Percentiles rank a stretch among this genome's conserved stretches.
phyloP scores from a whole-genome alignment of 2,797 vertebrate species.

The Apodemus agrarius region DNA sequence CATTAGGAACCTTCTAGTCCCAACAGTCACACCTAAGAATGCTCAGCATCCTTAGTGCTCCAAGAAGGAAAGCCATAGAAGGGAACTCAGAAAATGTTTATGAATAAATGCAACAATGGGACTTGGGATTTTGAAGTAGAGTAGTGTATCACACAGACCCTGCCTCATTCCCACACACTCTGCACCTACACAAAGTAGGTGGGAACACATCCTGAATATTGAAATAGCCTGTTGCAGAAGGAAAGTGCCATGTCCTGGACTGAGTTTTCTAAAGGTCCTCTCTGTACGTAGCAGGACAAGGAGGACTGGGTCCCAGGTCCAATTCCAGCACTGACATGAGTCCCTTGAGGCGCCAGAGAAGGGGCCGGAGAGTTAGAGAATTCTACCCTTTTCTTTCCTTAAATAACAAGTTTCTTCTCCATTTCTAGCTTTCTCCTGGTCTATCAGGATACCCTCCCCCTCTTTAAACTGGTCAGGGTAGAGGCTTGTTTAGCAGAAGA shows the following conservation, averaged over 20 bases:
- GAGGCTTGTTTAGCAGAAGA: neutral
- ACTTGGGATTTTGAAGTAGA: neutral
- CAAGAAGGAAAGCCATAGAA: neutral
- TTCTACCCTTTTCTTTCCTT: neutral
- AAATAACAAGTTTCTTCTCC: neutral
- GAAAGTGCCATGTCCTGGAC: neutral
- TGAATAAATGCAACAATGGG: neutral
- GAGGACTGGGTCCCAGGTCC: neutral
- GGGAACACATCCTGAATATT: neutral
- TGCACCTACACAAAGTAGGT: no score
- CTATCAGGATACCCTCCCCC: neutral
- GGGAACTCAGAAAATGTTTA: neutral
- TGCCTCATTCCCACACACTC: no score
- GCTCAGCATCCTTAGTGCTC: neutral
- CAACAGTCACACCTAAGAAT: neutral
- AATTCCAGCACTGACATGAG: fast-evolving
- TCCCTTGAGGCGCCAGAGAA: neutral
- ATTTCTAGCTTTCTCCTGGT: neutral
- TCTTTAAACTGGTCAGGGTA: neutral
- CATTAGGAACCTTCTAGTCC: neutral
- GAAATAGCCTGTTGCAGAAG: neutral
- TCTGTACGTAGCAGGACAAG: neutral
- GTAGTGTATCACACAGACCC: neutral
- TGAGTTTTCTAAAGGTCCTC: neutral
- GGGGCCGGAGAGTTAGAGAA: neutral